A percentile compares a stretch with the other conserved stretches of the same genome.
Conservation (phyloP, 2,113 vertebrate genomes). For the Clinocottus analis region DNA sequence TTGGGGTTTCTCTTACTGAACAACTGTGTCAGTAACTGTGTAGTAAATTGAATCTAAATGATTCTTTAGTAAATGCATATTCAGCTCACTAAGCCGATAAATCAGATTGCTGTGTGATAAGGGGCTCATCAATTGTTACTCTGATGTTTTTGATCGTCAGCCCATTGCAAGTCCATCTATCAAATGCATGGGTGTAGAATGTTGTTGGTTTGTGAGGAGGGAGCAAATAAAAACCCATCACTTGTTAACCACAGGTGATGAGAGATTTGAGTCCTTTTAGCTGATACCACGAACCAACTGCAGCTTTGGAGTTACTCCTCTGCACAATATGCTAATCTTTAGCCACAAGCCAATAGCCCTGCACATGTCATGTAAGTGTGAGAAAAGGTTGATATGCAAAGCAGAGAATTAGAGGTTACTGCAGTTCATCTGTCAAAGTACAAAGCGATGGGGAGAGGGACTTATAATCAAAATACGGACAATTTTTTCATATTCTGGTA, state of each 20-base stretch:
- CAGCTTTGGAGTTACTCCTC: conserved; percentile 33
- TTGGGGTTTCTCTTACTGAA: conserved; percentile 17
- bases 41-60: conserved; percentile 10
- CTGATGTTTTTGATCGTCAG: conserved; percentile 18
- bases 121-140: conserved; percentile 11
- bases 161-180: not conserved
- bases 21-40: not conserved
- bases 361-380: conserved; percentile 15
- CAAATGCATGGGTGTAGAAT: not conserved
- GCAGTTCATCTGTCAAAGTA: conserved; percentile 7
- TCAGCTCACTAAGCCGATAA: conserved; percentile 12
- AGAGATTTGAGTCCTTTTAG: not conserved
- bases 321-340: conserved; percentile 12
- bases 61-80: not conserved
- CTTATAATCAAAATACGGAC: not conserved
- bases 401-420: conserved; percentile 20
- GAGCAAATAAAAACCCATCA: not conserved
- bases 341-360: not conserved
- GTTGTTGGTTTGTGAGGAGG: not conserved
- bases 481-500: conserved; percentile 4
- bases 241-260: not conserved
- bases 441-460: not conserved
- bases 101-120: conserved; percentile 16
- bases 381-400: conserved; percentile 13
- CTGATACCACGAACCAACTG: conserved; percentile 14